phyloP scores from a whole-genome alignment of 1,140 invertebrate species.

The Saccostrea glomerata region DNA sequence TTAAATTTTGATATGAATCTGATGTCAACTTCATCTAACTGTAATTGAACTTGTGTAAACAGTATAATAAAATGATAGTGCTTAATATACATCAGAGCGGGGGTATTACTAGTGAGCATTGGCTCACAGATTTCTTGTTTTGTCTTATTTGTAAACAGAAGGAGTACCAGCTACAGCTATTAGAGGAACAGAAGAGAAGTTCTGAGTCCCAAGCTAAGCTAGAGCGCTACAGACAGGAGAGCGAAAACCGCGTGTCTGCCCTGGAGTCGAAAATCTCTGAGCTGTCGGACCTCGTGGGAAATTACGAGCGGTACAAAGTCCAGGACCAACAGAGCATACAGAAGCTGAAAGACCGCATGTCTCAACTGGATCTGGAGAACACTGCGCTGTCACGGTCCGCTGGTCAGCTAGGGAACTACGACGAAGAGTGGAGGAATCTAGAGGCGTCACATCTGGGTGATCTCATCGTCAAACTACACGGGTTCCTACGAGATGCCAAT shows the following conservation, averaged over 20 bases:
- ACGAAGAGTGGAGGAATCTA: slow-evolving; percentile 67
- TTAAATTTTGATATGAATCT: no score
- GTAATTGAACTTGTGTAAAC: no score
- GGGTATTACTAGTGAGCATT: no score
- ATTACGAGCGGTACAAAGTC: slow-evolving; percentile 86
- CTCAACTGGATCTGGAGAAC: slow-evolving; percentile 79
- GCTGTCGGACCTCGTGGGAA: slow-evolving; percentile 88
- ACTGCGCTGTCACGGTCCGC: slow-evolving; percentile 72
- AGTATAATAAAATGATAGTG: no score
- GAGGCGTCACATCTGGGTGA: slow-evolving; percentile 76
- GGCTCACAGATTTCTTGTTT: no score
- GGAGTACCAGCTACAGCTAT: slow-evolving; percentile 79
- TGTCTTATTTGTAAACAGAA: slow-evolving; percentile 72
- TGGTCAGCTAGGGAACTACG: slow-evolving; percentile 63
- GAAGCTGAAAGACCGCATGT: slow-evolving; percentile 83
- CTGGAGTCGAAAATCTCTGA: slow-evolving; percentile 89
- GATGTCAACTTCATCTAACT: no score
- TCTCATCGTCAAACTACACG: slow-evolving; percentile 75
- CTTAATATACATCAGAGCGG: no score
- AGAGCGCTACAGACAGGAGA: slow-evolving; percentile 79
- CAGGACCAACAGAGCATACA: slow-evolving; percentile 88
- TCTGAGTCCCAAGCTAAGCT: slow-evolving; percentile 75
- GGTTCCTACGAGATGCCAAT: slow-evolving; percentile 73
- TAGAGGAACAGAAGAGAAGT: slow-evolving; percentile 74
- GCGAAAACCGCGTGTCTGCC: slow-evolving; percentile 87